A percentile compares a stretch with the other conserved stretches of the same genome.
phyloP scores from a whole-genome alignment of 2,888 invertebrate genomes.

The Drosophila eohydei region DNA sequence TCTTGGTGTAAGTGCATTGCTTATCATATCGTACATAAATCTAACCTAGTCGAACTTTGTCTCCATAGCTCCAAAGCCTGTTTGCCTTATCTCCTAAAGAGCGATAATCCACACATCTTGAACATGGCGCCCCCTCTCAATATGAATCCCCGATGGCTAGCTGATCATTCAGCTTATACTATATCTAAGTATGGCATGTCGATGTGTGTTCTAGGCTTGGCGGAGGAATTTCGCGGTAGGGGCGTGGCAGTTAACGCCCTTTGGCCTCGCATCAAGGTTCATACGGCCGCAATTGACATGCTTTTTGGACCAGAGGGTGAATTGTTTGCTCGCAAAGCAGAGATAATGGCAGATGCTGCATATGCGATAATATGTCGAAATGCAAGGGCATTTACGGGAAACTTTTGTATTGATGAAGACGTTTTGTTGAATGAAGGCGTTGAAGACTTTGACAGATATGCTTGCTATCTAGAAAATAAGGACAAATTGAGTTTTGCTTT shows the following conservation, averaged over 20 bases:
- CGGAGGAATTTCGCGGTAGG: slow-evolving; percentile 91
- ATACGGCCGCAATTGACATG: slow-evolving; percentile 93
- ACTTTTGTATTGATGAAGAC: slow-evolving; percentile 97
- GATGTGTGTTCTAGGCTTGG: slow-evolving; percentile 99
- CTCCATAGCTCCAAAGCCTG: neutral
- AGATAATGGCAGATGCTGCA: slow-evolving; percentile 84
- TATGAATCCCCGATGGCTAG: neutral
- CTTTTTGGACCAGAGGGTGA: slow-evolving; percentile 39
- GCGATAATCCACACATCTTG: slow-evolving; percentile 95
- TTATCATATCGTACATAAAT: neutral
- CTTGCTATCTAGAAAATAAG: slow-evolving; percentile 88
- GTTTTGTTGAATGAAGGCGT: slow-evolving; percentile 91
- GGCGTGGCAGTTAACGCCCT: slow-evolving; percentile 2
- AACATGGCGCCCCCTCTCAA: slow-evolving; percentile 3
- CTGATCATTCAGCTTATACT: neutral
- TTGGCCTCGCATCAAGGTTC: slow-evolving; percentile 2
- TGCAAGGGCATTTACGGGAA: slow-evolving; percentile 91
- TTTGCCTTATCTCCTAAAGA: slow-evolving; percentile 88
- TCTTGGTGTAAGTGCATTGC: slow-evolving; percentile 1
- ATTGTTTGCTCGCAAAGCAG: slow-evolving; percentile 80
- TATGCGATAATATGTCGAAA: slow-evolving; percentile 86
- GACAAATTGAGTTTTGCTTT: neutral
- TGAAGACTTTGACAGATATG: slow-evolving; percentile 92
- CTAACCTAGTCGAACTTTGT: neutral
- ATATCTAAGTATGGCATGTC: slow-evolving; percentile 11